Percentiles rank a stretch among this genome's conserved stretches.
Evolutionary conservation across 2,888 invertebrate species (phyloP).

Genomic region (Standfussiana lucernea): DNA sequence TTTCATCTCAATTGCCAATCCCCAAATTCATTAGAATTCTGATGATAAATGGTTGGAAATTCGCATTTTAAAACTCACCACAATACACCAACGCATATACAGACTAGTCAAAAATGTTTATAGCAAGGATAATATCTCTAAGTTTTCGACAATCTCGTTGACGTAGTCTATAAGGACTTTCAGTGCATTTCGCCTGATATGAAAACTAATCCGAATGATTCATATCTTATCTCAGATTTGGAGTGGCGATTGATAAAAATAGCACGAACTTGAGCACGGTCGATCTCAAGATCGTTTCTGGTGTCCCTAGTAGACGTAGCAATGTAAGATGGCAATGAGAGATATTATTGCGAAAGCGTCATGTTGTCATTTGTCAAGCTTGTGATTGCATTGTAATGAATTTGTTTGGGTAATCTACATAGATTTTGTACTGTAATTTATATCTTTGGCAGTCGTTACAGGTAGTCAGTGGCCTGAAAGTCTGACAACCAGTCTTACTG

Average conservation of each 20-base stretch:
- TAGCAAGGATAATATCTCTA: not conserved
- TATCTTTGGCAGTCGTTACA: too few relatives aligned
- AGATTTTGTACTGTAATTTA: too few relatives aligned
- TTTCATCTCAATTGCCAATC: not conserved
- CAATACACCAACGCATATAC: not conserved
- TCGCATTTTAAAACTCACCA: not conserved
- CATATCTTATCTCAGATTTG: constrained; percentile 48
- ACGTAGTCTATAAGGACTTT: constrained; percentile 11
- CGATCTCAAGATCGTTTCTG: constrained; percentile 39
- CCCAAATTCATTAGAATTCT: not conserved
- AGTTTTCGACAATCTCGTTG: not conserved
- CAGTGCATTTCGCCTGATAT: constrained; percentile 21
- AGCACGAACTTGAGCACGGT: constrained; percentile 53
- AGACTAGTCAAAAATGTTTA: not conserved
- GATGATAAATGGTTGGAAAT: not conserved
- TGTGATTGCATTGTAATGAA: constrained; percentile 16
- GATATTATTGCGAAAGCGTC: constrained; percentile 27
- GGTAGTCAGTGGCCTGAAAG: too few relatives aligned
- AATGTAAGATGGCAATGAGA: constrained; percentile 37
- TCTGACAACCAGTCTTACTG: too few relatives aligned
- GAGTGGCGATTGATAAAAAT: constrained; percentile 45
- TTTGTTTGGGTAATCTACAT: constrained; percentile 14
- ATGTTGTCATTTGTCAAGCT: constrained; percentile 13
- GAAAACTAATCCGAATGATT: constrained; percentile 30
- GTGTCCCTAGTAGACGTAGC: constrained; percentile 4